Conservation (phyloP, 2,888 invertebrate genomes). For the Eilema caniola region DNA sequence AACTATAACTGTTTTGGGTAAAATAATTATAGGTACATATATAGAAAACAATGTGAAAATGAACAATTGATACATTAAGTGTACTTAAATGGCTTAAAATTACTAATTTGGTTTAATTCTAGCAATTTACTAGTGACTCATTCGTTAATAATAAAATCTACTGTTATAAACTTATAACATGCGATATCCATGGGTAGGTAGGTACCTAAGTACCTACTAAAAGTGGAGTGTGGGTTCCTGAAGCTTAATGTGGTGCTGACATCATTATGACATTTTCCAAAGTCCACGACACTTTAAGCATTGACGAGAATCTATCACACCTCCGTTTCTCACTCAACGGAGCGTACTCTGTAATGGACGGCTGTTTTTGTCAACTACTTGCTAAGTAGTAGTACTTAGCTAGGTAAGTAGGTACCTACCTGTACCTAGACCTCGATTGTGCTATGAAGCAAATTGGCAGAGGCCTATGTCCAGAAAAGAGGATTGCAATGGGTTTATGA, state of each 20-base stretch:
- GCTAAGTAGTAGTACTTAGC: too few species aligned
- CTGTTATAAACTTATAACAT: background rate
- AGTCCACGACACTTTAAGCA: background rate
- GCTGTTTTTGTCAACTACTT: background rate
- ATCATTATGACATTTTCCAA: background rate
- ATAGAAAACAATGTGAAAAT: conserved; percentile 34
- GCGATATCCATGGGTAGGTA: background rate
- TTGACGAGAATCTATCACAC: conserved; percentile 4
- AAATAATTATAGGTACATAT: conserved; percentile 20
- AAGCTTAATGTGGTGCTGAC: background rate
- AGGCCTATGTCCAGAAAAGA: too few species aligned
- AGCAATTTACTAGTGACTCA: conserved; percentile 53
- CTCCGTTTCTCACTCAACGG: background rate
- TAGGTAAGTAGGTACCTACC: too few species aligned
- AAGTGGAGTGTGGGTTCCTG: background rate
- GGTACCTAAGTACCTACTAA: background rate
- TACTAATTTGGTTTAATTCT: conserved; percentile 36
- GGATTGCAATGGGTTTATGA: too few species aligned
- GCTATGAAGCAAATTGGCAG: too few species aligned
- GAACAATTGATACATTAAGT: conserved; percentile 31
- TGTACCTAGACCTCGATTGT: too few species aligned
- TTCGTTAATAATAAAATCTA: conserved; percentile 19
- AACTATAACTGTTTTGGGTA: conserved; percentile 21
- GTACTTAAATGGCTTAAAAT: conserved; percentile 26
- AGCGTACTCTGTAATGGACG: background rate